Conservation (phyloP, 2,113 vertebrate genomes). For the Phylloscopus trochiloides region DNA sequence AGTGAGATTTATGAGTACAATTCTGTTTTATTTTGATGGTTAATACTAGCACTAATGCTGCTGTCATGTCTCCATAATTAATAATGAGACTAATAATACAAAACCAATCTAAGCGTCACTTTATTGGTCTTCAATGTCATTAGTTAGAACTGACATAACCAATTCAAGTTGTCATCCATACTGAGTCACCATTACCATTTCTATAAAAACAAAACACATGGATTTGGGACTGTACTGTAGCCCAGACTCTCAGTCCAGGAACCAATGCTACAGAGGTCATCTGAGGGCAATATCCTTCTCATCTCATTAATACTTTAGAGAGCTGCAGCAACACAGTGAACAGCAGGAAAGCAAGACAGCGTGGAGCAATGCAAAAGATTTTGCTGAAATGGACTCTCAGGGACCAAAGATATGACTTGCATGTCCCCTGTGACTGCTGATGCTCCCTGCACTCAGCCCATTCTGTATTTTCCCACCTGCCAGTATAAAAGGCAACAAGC, state of each 20-base stretch:
- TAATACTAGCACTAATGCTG: conserved; percentile 41
- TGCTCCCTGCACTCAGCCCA: background rate
- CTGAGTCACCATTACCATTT: background rate
- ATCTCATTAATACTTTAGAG: background rate
- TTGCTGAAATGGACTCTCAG: background rate
- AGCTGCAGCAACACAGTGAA: background rate
- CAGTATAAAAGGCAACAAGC: background rate
- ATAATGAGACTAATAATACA: conserved; percentile 41
- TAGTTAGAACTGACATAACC: conserved; percentile 46
- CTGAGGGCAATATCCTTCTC: background rate
- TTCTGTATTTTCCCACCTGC: background rate
- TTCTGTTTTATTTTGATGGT: conserved; percentile 51
- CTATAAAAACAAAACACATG: background rate
- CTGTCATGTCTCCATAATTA: conserved; percentile 60
- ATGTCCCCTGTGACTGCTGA: background rate
- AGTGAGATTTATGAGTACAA: conserved; percentile 53
- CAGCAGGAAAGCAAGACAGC: background rate
- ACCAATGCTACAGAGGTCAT: background rate
- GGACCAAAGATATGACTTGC: background rate
- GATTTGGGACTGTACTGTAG: background rate
- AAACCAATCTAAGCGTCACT: conserved; percentile 37
- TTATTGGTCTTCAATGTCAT: conserved; percentile 26
- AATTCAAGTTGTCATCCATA: conserved; percentile 1
- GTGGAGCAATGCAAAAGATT: background rate
- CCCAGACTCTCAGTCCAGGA: background rate